Percentiles rank a stretch among this genome's conserved stretches.
Conservation (phyloP, 35 echinoderm and acorn worm species). For the Apostichopus japonicus region DNA sequence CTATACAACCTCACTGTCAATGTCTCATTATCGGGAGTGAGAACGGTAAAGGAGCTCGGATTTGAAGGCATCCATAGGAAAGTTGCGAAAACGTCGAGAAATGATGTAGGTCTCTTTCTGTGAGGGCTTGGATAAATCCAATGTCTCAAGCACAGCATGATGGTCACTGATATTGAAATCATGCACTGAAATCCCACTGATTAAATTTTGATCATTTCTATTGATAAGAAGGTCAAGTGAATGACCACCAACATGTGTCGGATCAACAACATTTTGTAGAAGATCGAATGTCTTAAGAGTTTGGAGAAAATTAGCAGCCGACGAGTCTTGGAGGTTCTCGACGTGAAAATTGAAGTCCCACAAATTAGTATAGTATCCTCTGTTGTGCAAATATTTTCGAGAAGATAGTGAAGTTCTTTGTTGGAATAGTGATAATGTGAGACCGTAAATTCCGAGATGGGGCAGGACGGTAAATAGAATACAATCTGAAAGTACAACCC, state of each 20-base stretch:
- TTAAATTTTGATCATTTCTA: not conserved
- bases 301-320: not conserved
- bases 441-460: not conserved
- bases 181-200: not conserved
- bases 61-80: too few relatives aligned
- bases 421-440: conserved; percentile 23
- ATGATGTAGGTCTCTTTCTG: not conserved
- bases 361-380: conserved; percentile 1
- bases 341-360: conserved; percentile 21
- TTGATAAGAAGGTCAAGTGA: not conserved
- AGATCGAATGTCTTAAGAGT: conserved; percentile 1
- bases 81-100: too few relatives aligned
- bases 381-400: not conserved
- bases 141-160: not conserved
- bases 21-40: too few relatives aligned
- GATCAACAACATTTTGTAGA: not conserved
- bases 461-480: too few relatives aligned
- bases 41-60: too few relatives aligned
- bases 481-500: too few relatives aligned
- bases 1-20: too few relatives aligned
- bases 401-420: not conserved
- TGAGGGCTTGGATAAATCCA: not conserved
- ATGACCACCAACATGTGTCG: not conserved
- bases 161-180: conserved; percentile 22
- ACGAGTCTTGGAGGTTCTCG: not conserved